Conservation (phyloP, 2,113 vertebrate genomes). For the Melierax canorus region DNA sequence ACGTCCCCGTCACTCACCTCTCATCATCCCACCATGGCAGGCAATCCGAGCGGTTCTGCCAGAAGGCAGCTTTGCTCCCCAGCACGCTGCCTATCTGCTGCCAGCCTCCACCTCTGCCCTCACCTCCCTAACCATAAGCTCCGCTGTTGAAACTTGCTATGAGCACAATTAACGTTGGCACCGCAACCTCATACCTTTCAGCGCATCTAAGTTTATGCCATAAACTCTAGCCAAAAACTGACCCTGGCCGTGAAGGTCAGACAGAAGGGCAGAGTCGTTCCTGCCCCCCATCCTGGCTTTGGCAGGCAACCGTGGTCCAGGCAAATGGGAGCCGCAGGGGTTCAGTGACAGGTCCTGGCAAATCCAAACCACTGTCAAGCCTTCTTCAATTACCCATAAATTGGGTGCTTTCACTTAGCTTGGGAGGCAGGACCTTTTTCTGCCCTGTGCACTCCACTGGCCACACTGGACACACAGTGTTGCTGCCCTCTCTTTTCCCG, state of each 20-base stretch:
- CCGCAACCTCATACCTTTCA: neutral
- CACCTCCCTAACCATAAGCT: neutral
- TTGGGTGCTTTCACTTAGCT: neutral
- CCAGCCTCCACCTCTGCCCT: neutral
- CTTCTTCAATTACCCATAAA: neutral
- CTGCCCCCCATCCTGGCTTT: neutral
- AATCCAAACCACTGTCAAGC: neutral
- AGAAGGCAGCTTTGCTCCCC: neutral
- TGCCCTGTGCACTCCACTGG: neutral
- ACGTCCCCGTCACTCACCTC: fast-evolving
- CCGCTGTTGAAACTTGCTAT: neutral
- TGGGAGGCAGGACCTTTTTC: neutral
- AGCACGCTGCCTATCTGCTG: neutral
- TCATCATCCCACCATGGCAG: neutral
- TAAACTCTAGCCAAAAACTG: neutral
- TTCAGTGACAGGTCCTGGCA: neutral
- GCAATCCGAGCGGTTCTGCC: fast-evolving
- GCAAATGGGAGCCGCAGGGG: neutral
- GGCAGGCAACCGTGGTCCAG: neutral
- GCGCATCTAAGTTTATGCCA: too few relatives aligned
- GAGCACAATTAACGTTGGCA: fast-evolving
- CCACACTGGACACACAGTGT: fast-evolving
- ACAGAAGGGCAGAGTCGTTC: neutral
- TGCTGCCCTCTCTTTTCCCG: neutral
- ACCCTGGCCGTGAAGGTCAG: neutral